These are phyloP conservation scores for Brachionus manjavacas DNA, from an alignment of 1,140 invertebrate genomes.

Conservation along the genomic window DNA sequence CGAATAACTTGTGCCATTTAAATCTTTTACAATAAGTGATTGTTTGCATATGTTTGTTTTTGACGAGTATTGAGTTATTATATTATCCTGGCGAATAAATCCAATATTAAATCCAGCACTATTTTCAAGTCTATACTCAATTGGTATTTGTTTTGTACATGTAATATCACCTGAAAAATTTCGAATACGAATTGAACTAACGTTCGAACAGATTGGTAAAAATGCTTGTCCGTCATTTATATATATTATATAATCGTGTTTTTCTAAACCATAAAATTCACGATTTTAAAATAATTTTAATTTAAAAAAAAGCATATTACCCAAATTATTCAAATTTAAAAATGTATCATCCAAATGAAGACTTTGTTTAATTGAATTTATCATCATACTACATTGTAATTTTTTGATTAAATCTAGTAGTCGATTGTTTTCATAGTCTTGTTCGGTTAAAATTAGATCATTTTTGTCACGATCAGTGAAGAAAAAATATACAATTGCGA, in stretches of 20 bases:
- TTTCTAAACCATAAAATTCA: neutral
- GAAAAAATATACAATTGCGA: no score
- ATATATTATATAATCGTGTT: neutral
- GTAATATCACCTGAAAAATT: neutral
- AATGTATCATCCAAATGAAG: neutral
- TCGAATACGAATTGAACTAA: neutral
- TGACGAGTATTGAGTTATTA: neutral
- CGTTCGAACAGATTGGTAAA: neutral
- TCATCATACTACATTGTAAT: neutral
- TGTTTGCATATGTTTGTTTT: neutral
- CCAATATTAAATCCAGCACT: neutral
- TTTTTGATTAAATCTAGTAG: neutral
- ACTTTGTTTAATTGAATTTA: neutral
- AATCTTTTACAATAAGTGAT: neutral
- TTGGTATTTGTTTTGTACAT: neutral
- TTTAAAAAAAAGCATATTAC: neutral
- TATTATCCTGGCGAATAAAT: neutral
- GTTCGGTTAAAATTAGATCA: neutral
- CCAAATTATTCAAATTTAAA: neutral
- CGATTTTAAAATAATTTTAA: neutral
- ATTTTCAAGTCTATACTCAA: neutral
- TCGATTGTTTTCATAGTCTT: neutral
- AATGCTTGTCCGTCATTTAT: slow-evolving; percentile 10
- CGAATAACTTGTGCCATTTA: neutral
- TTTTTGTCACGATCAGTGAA: neutral